A percentile compares a stretch with the other conserved stretches of the same genome.
Conservation (phyloP, 2,888 invertebrate genomes). For the Chalcis sispes region DNA sequence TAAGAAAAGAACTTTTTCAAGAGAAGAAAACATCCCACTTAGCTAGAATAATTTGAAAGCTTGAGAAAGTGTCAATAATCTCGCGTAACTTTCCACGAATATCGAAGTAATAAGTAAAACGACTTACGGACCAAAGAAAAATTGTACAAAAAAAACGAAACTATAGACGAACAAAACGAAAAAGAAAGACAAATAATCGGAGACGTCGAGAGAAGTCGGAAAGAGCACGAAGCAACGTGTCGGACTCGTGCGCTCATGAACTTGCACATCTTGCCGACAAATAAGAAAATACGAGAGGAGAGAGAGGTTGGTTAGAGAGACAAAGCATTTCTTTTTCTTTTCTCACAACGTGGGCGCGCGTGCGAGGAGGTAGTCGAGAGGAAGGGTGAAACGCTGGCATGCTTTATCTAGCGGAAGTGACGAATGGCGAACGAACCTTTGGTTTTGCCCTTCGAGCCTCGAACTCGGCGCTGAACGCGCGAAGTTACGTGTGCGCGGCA, state of each 20-base stretch:
- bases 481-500: conserved; percentile 19
- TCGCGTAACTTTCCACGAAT: neutral
- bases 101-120: conserved; percentile 51
- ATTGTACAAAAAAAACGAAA: neutral
- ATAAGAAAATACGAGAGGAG: neutral
- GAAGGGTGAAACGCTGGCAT: conserved; percentile 58
- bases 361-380: conserved; percentile 27
- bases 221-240: neutral
- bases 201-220: conserved; percentile 49
- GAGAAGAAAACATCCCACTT: conserved; percentile 18
- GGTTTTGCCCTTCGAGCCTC: conserved; percentile 55
- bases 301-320: conserved; percentile 44
- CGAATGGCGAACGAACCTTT: conserved; percentile 62
- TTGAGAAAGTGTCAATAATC: conserved; percentile 51
- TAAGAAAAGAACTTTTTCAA: conserved; percentile 17
- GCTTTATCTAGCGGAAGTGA: conserved; percentile 71
- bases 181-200: conserved; percentile 55
- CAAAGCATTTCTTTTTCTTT: conserved; percentile 66
- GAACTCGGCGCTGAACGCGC: conserved; percentile 8
- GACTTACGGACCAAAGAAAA: conserved; percentile 13
- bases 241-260: neutral
- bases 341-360: conserved; percentile 37
- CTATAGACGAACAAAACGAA: neutral
- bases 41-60: conserved; percentile 35
- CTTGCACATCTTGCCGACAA: neutral